Evolutionary conservation across 1,140 invertebrate species (phyloP), one percentile per base, ranked within the genome.

Genomic region (Vanessa tameamea): DNA sequence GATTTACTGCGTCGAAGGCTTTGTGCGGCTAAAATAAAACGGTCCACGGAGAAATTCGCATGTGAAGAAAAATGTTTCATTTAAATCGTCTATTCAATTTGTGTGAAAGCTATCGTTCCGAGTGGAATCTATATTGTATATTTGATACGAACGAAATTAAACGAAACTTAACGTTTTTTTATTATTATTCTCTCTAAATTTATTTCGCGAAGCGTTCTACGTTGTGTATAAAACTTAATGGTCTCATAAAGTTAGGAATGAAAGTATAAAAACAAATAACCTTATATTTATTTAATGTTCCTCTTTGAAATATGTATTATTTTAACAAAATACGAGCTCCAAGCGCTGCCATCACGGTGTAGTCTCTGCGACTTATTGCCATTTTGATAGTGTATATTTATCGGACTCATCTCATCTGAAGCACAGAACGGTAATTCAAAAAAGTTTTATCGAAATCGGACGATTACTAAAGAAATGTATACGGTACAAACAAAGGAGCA

Each of bases 51-150:
- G 88, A 90, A 90, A 90, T 89, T 82, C 83, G 87, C 83, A 85
- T 84, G 85, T 86, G 86, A 87, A 88, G 86, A 84, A 84, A 84
- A 85, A 87, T 77, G 81, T 79, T 88, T 84, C 85, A 90, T 89
- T 89, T 90, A 89, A 89, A 87, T 87, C 83, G 82, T 89, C 83
- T 88, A 85, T 89, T 88, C 87, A 89, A 87, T 87, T 87, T 89
- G 81, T 79, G 83, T 84, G 82, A 87, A 80, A 87, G 86, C 81
- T 84, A 85, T 84, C 80, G 82, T 75, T 63, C 68, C 68, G 13
- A 75, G 57, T 68, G 59, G 68, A 78, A 74, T 31, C 63, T 75
- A 77, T 67, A 72, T 59, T 37, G 16, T 73, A 7, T 61, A 14
- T 61, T 61, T 61, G 14, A 53, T 16, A 57, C 53, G 53, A 13